Evolutionary conservation across 2,797 vertebrate species (phyloP), one percentile per base, ranked within the genome.

Genomic region (Spinibarbus caldwelli): DNA sequence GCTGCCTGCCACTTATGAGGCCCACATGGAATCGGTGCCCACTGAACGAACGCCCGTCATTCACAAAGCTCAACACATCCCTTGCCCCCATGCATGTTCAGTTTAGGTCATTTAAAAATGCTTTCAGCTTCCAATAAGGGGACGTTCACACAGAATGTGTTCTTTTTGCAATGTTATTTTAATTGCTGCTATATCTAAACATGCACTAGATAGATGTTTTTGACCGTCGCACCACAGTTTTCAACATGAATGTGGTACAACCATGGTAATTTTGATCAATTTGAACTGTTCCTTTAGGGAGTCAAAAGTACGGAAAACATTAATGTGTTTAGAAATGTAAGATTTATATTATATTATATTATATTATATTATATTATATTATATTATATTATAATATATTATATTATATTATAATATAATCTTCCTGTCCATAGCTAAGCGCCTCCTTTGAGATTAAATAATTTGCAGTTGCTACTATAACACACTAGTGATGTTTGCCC

Each of bases 1-100:
- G 88, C 70, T 31, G 43, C 64, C 34, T 83, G 86, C 82, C 87
- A 87, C 85, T 87, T 82, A 31, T 78, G 14, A 78, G 67, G 52
- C 49, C 75, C 83, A 71, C 82, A 77, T 45, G 45, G 72, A 76
- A 41, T 77, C 71, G 6, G 23, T 67, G 72, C 43, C 82, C 31
- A 2, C 59, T 64, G 57, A 76, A 83, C 57, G 34, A 81, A 38
- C 6, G n/a, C 49, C 45, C 15, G 34, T 47, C 34, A 71, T 76
- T 72, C 54, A 75, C 14, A 83, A 29, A 64, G 52, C 41, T n/a
- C 70, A 31, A 45, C 43, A 36, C 43, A 67, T 45, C 26, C 2
- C 38, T 72, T 8, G 8, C 26, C 49, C 49, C 36, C 5, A 5
- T 57, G 4, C 71, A 23, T 73, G 80, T 73, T 82, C 54, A 62